phyloP scores from a whole-genome alignment of 2,888 invertebrate genomes.

The Spisula solida region DNA sequence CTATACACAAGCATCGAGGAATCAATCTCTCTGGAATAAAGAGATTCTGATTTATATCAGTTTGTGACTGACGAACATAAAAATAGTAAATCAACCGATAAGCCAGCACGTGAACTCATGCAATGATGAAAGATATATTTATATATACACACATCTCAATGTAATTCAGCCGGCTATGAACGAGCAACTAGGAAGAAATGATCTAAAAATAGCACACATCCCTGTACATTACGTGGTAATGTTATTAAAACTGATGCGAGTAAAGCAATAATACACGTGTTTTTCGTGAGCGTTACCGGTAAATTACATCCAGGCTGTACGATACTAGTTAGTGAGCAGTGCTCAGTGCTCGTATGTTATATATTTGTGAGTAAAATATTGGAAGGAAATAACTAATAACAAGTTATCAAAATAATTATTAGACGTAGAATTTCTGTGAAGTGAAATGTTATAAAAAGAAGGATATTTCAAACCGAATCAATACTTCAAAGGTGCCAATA shows the following conservation, averaged over 20 bases:
- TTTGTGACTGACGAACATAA: slow-evolving; percentile 6
- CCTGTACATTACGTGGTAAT: neutral
- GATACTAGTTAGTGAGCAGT: neutral
- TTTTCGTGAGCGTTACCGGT: neutral
- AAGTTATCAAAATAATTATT: neutral
- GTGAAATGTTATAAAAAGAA: neutral
- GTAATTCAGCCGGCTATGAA: neutral
- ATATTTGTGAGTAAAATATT: neutral
- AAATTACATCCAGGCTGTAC: neutral
- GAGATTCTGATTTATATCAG: slow-evolving; percentile 4
- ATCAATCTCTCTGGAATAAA: neutral
- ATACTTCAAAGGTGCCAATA: neutral
- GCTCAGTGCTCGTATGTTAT: too few species aligned
- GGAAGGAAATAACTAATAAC: too few species aligned
- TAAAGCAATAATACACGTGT: neutral
- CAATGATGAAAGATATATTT: neutral
- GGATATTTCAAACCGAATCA: neutral
- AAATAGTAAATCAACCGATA: neutral
- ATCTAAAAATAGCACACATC: neutral
- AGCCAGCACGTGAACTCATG: neutral
- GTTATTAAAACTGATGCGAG: slow-evolving; percentile 5
- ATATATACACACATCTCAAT: neutral
- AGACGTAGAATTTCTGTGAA: neutral
- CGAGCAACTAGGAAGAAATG: neutral
- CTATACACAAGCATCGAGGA: neutral